phyloP scores from a whole-genome alignment of 2,888 invertebrate species.

The Epiblema foenella region DNA sequence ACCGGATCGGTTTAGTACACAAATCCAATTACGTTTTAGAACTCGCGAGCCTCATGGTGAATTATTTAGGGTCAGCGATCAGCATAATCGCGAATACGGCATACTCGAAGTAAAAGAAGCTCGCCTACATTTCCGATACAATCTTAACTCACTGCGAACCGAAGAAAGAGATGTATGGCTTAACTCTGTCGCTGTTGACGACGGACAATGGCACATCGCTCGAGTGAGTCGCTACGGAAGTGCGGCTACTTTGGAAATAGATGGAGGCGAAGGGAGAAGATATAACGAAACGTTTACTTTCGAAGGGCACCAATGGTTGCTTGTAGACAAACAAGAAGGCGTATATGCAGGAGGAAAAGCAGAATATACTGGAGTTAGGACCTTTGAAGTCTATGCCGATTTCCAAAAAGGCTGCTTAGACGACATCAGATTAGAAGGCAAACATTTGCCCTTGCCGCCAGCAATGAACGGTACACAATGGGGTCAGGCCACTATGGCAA shows the following conservation, averaged over 20 bases:
- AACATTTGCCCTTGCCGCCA: slow-evolving; percentile 96
- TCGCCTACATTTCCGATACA: slow-evolving; percentile 95
- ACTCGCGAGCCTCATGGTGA: slow-evolving; percentile 97
- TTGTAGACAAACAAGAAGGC: slow-evolving; percentile 97
- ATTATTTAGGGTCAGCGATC: slow-evolving; percentile 96
- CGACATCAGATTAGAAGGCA: slow-evolving; percentile 94
- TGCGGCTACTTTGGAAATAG: slow-evolving; percentile 95
- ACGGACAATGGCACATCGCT: slow-evolving; percentile 98
- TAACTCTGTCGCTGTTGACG: slow-evolving; percentile 95
- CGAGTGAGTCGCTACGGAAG: slow-evolving; percentile 96
- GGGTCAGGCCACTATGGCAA: slow-evolving; percentile 97
- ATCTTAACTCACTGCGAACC: slow-evolving; percentile 95
- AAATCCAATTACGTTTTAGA: slow-evolving; percentile 96
- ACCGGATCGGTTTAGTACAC: slow-evolving; percentile 95
- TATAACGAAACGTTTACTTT: slow-evolving; percentile 97
- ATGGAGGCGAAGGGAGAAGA: slow-evolving; percentile 96
- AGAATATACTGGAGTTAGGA: slow-evolving; percentile 96
- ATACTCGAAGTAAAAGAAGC: slow-evolving; percentile 96
- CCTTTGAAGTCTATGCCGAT: slow-evolving; percentile 97
- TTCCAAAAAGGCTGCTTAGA: slow-evolving; percentile 94
- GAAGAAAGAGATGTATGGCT: slow-evolving; percentile 96
- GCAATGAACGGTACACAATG: slow-evolving; percentile 98
- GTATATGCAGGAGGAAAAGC: slow-evolving; percentile 98
- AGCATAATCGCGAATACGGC: slow-evolving; percentile 97
- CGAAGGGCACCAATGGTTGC: slow-evolving; percentile 95